A percentile compares a stretch with the other conserved stretches of the same genome.
These are phyloP conservation scores for Agonopterix subpropinquella DNA, from an alignment of 2,888 invertebrate genomes.

Conservation along the genomic window DNA sequence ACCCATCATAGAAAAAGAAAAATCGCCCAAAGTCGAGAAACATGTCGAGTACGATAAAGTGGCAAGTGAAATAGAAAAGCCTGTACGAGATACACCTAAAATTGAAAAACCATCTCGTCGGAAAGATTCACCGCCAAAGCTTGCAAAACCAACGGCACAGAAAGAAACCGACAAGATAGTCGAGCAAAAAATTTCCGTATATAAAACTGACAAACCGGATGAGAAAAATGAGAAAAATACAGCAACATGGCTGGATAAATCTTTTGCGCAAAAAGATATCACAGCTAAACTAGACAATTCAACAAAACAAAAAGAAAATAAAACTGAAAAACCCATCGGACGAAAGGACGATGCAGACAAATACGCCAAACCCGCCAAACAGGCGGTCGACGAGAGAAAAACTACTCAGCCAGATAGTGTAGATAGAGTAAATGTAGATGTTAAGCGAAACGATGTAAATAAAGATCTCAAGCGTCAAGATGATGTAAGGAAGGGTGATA, in stretches of 20 bases:
- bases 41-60: not conserved
- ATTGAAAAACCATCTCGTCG: not conserved
- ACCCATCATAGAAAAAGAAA: not conserved
- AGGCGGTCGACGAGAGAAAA: not conserved
- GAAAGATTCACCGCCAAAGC: not conserved
- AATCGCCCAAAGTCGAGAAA: not conserved
- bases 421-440: slow-evolving; percentile 25
- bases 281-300: slow-evolving; percentile 1
- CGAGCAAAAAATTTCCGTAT: not conserved
- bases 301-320: not conserved
- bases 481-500: slow-evolving; percentile 20
- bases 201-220: not conserved
- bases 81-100: not conserved
- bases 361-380: not conserved
- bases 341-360: not conserved
- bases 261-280: not conserved
- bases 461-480: slow-evolving; percentile 28
- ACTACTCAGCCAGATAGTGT: not conserved
- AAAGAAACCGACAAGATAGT: not conserved
- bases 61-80: not conserved
- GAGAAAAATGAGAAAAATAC: no score
- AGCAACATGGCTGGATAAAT: not conserved
- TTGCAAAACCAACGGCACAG: not conserved
- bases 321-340: not conserved
- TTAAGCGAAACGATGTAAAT: slow-evolving; percentile 20